phyloP scores from a whole-genome alignment of 1,140 invertebrate species.

The Sarcophaga peregrina region DNA sequence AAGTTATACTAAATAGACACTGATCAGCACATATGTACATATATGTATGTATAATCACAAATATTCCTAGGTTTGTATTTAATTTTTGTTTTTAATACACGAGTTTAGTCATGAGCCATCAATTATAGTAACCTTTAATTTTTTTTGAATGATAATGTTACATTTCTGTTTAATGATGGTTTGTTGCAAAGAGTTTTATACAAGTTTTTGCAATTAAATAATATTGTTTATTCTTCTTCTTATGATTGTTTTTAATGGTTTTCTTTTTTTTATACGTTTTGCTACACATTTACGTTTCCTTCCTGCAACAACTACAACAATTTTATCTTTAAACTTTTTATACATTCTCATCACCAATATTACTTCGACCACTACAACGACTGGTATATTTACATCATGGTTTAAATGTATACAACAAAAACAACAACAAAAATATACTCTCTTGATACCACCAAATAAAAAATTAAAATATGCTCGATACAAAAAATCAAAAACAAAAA shows the following conservation, averaged over 20 bases:
- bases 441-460: background rate
- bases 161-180: no score
- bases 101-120: no score
- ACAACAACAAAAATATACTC: background rate
- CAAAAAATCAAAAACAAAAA: background rate
- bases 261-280: background rate
- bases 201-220: no score
- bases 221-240: no score
- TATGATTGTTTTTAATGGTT: background rate
- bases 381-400: background rate
- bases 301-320: conserved; percentile 30
- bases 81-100: no score
- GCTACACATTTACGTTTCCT: conserved; percentile 20
- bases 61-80: no score
- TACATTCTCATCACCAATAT: conserved; percentile 1
- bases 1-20: no score
- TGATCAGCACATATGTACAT: no score
- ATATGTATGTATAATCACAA: no score
- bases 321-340: background rate
- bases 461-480: background rate
- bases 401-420: background rate
- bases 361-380: background rate
- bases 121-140: no score
- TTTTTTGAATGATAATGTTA: no score
- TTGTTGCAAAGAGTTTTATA: no score